Conservation (phyloP, 2,888 invertebrate genomes). For the Lymantria monacha region DNA sequence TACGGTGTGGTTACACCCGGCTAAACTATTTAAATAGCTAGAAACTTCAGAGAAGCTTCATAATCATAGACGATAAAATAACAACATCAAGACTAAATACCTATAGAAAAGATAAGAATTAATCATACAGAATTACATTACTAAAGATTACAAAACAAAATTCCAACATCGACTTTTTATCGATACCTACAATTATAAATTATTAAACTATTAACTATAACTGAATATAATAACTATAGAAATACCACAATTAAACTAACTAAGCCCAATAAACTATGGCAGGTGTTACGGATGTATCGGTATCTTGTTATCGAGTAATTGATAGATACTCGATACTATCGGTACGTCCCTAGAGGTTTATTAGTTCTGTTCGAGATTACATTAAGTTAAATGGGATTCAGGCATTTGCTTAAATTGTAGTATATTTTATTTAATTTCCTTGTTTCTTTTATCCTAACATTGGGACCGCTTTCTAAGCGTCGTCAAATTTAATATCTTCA, state of each 20-base stretch:
- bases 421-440: not conserved
- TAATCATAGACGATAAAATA: not conserved
- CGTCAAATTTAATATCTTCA: not conserved
- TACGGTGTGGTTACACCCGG: too few species aligned
- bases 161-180: slow-evolving; percentile 5
- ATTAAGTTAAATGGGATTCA: slow-evolving; percentile 26
- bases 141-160: slow-evolving; percentile 5
- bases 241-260: slow-evolving; percentile 28
- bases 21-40: too few species aligned
- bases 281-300: slow-evolving; percentile 56
- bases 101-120: not conserved
- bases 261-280: slow-evolving; percentile 28
- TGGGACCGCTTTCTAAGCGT: not conserved
- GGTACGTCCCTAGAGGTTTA: slow-evolving; percentile 43
- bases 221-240: slow-evolving; percentile 24
- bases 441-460: not conserved
- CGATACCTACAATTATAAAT: slow-evolving; percentile 20
- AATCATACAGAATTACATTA: not conserved
- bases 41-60: too few species aligned
- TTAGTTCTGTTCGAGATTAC: slow-evolving; percentile 34
- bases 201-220: slow-evolving; percentile 26
- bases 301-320: slow-evolving; percentile 52
- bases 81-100: not conserved
- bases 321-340: slow-evolving; percentile 35
- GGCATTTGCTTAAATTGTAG: slow-evolving; percentile 21